Percentiles rank a stretch among this genome's conserved stretches.
Evolutionary conservation across 53 echinoderm and acorn worm genomes (phyloP).

Genomic region (Crossaster papposus): DNA sequence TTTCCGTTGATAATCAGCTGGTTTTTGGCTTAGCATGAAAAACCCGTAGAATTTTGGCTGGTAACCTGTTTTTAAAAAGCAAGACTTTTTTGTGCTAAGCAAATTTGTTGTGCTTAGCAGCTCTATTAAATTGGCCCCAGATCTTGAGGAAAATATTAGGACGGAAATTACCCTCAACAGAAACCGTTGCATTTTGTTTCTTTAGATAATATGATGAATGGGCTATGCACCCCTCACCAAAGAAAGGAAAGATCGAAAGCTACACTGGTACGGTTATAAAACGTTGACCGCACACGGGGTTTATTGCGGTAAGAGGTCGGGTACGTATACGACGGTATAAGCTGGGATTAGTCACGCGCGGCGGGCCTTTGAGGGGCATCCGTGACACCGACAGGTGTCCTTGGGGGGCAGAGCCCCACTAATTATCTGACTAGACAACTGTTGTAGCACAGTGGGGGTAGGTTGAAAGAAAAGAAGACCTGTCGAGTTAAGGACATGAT

Average conservation of each 20-base stretch:
- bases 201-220: conserved; percentile 30
- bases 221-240: not conserved
- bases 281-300: conserved; percentile 42
- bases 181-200: not conserved
- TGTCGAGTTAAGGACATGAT: conserved; percentile 34
- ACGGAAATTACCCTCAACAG: not conserved
- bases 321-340: conserved; percentile 1
- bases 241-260: not conserved
- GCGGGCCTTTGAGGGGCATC: conserved; percentile 33
- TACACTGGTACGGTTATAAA: not conserved
- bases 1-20: too few relatives aligned
- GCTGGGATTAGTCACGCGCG: not conserved
- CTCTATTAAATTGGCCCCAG: too few relatives aligned
- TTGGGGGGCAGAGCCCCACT: conserved; percentile 19
- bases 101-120: too few relatives aligned
- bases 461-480: not conserved
- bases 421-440: conserved; percentile 52
- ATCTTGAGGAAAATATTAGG: not conserved
- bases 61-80: too few relatives aligned
- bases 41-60: too few relatives aligned
- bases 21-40: too few relatives aligned
- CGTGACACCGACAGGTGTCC: conserved; percentile 28
- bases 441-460: conserved; percentile 2
- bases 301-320: conserved; percentile 28
- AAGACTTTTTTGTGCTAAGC: too few relatives aligned